Evolutionary conservation across 2,113 vertebrate genomes (phyloP), one percentile per base, ranked within the genome.

Genomic region (Gambusia affinis): DNA sequence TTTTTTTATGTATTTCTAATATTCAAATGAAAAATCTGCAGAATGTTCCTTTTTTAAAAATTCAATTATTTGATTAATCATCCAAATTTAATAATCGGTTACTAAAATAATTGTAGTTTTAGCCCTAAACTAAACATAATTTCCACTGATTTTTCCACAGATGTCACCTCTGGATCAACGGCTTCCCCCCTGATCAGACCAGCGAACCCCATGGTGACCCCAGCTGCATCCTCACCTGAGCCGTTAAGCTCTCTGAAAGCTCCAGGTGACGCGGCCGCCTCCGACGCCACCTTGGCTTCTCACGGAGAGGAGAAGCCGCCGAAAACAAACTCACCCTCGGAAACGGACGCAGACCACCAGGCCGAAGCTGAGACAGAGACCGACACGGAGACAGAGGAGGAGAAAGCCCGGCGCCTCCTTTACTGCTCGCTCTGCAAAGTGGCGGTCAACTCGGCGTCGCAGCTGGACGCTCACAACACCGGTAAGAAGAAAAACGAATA

Each of bases 381-480:
- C 7, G 96, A 96, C 7, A 0, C 91, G 0, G 98, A 99, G 91
- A 97, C 98, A 0, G 98, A 99, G 88, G 97, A 99, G 82, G 97
- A 98, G 84, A 99, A 99, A 85, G 97, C 98, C 5, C 95, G 96
- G 10, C 92, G 98, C 24, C 94, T 99, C 10, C 97, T 99, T 19
- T 99, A 99, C 93, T 99, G 98, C 91, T 98, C 98, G 11, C 96
- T 99, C 86, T 99, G 98, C 95, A 98, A 98, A 91, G 97, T 99
- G 60, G 97, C 97, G 37, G 98, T 99, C 90, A 99, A 99, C 95
- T 99, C 98, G 0, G 95, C 95, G 66, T 99, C 98, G 0, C 98
- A 99, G 94, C 95, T 99, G 91, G 98, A 99, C 88, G 98, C 98
- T 2, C 98, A 99, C 93, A 99, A 97, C 94, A 98, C 95, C 57